Conservation (phyloP, 2,113 vertebrate species). For the Catharus bicknelli region DNA sequence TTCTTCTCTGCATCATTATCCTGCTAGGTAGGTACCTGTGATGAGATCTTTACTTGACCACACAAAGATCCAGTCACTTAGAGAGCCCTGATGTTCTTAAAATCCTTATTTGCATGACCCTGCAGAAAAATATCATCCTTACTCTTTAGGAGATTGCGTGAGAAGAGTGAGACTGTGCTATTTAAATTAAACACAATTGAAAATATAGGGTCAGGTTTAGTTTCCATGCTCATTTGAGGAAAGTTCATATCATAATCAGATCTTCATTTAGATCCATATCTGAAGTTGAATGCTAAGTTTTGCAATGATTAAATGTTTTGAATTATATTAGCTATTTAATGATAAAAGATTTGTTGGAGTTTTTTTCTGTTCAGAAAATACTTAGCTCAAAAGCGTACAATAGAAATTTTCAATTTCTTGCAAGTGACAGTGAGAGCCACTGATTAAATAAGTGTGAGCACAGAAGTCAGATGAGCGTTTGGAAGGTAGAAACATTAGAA, state of each 20-base stretch:
- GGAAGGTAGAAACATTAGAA: neutral
- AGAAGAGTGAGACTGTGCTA: neutral
- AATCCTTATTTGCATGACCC: neutral
- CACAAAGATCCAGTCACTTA: accelerated
- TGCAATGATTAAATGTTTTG: neutral
- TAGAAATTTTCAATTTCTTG: neutral
- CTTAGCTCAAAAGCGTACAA: neutral
- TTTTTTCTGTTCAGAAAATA: neutral
- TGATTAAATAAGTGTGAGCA: neutral
- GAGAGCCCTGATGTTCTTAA: neutral
- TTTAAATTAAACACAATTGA: neutral
- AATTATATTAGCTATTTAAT: neutral
- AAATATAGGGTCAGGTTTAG: neutral
- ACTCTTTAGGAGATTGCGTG: neutral
- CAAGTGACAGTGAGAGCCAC: neutral
- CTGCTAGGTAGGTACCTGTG: slow-evolving; percentile 60
- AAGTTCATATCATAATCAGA: neutral
- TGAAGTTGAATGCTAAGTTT: neutral
- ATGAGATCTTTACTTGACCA: neutral
- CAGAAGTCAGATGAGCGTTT: neutral
- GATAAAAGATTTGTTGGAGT: neutral
- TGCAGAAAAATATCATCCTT: neutral
- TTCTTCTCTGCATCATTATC: slow-evolving; percentile 79
- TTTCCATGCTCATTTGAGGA: neutral
- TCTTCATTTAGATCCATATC: neutral